A percentile compares a stretch with the other conserved stretches of the same genome.
Evolutionary conservation across 2,113 vertebrate species (phyloP).

Genomic region (Mobula hypostoma): DNA sequence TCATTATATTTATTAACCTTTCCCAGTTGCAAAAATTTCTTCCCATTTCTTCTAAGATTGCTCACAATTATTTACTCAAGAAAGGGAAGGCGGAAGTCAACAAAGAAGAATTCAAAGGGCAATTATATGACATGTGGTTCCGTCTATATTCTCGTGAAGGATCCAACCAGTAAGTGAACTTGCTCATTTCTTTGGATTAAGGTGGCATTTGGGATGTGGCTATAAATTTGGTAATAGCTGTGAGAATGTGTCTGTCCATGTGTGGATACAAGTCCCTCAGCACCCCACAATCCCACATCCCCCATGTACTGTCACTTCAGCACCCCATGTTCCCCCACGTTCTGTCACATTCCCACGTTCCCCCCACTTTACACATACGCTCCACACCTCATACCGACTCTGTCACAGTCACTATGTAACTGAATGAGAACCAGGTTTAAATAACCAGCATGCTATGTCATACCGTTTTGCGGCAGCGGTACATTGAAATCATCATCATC

Average conservation of each 20-base stretch:
- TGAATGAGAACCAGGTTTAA: no score
- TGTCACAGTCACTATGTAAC: no score
- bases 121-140: constrained; percentile 70
- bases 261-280: neutral
- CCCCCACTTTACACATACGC: no score
- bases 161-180: constrained; percentile 56
- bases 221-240: no score
- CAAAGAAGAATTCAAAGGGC: constrained; percentile 56
- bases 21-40: neutral
- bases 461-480: no score
- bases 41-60: constrained; percentile 50
- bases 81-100: constrained; percentile 58
- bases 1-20: neutral
- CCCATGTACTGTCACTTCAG: no score
- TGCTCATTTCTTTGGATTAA: constrained; percentile 33
- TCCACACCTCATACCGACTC: no score
- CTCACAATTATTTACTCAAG: constrained; percentile 61
- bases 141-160: constrained; percentile 63
- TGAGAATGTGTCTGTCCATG: neutral
- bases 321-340: no score
- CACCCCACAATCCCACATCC: no score
- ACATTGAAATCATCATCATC: no score
- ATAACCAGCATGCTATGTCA: no score
- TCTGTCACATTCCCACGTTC: no score
- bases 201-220: neutral